Evolutionary conservation across 2,888 invertebrate species (phyloP), one percentile per base, ranked within the genome.

Genomic region (Hoplodrina blanda): DNA sequence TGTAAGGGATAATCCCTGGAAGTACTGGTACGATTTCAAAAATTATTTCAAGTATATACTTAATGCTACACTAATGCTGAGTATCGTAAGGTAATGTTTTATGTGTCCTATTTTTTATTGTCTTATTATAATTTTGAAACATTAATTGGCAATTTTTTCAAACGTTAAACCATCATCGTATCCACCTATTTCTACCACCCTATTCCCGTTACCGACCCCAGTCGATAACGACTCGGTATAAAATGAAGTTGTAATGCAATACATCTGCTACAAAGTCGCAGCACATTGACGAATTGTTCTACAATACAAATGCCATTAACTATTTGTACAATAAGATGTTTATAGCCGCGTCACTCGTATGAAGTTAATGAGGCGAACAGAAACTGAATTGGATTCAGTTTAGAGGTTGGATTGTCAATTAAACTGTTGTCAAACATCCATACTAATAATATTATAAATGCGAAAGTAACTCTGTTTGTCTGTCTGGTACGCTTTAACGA

Each of bases 241-340:
- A 92, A 94, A 95, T 93, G 91, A 93, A 94, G 90, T 93, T 90
- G 94, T 94, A 95, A 95, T 92, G 90, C 90, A 91, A 93, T 95
- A 95, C 96, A 95, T 96, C 95, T 96, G 95, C 90, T 92, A 90
- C 91, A 90, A 89, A 88, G 89, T 89, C 73, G 89, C 91, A 92
- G 93, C 94, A 94, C 90, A 88, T 88, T 94, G 94, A 94, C 93
- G 89, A 91, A 95, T 94, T 90, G 91, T 91, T 49, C 61, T 61
- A 81, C 81, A 57, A 87, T 81, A 82, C 90, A 88, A 91, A 89
- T 85, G 89, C 91, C 86, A 91, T 93, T 91, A 91, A 90, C 89
- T 91, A 93, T 92, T 92, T 89, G 91, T 89, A 89, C 86, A 90
- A 91, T 90, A 87, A 87, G 85, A 88, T 82, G 90, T 92, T 93